Base-by-base conservation (phyloP, 2,797 vertebrate species). In the Gadopsis marmoratus region DNA sequence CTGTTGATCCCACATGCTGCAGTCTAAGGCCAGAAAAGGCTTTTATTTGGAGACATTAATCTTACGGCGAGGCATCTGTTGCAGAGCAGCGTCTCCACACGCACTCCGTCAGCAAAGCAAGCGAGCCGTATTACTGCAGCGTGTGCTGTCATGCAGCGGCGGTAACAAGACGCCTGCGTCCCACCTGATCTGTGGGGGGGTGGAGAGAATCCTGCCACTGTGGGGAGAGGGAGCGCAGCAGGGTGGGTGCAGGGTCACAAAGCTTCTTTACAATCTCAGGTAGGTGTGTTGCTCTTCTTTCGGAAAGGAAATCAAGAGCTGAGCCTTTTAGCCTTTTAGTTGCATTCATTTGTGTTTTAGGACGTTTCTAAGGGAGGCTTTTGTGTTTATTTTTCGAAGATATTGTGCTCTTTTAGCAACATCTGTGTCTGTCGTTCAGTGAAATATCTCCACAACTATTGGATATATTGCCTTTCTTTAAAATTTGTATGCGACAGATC, bases 151-250 rank as follows among this genome's bases (percentile, higher is more conserved):
- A n/a, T 72, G 63, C 68, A 33, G 60, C 59, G 23, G 72, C 0
- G 19, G 66, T 75, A 67, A 79, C 71, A 26, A 45, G 79, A 84
- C 19, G 19, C 79, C 65, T 67, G 69, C 26, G 29, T 53, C 81
- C 68, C 82, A 79, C 64, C 69, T 69, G 61, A 60, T 76, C 68
- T 50, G 73, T 17, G 68, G 33, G n/a, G 63, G 65, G 51, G 69
- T 71, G 56, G 7, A 41, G 35, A 16, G 50, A 45, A 26, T 6
- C 17, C n/a, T 2, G 37, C 31, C 50, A 41, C 33, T 39, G 16
- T 39, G 53, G 29, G 53, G 33, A 39, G 65, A 7, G 60, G n/a
- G n/a, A 55, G 70, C 62, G 3, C 66, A 55, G 48, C 16, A 5
- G 47, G 68, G 31, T 41, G 33, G 56, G 35, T 48, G 51, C 29